These are phyloP conservation scores for Xenopus laevis DNA, from an alignment of 2,113 vertebrate species.

Conservation along the genomic window DNA sequence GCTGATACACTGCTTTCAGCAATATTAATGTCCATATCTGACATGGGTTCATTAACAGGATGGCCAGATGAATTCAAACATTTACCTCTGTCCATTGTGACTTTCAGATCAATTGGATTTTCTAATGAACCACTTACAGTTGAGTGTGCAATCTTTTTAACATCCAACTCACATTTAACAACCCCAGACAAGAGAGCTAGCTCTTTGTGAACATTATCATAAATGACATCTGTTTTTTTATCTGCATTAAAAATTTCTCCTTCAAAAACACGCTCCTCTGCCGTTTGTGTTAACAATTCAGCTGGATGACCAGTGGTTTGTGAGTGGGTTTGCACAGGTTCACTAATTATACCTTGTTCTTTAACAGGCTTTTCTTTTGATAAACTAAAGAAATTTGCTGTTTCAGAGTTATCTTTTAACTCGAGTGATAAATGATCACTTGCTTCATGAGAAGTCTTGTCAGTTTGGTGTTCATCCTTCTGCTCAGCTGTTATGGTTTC, in stretches of 20 bases:
- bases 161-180: conserved; percentile 32
- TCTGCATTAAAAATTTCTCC: conserved; percentile 46
- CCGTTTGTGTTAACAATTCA: neutral
- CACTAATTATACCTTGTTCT: neutral
- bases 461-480: conserved; percentile 44
- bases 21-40: conserved; percentile 50
- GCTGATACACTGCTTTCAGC: conserved; percentile 51
- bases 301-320: neutral
- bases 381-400: conserved; percentile 4
- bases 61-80: too few relatives aligned
- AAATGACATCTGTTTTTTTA: conserved; percentile 48
- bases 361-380: neutral
- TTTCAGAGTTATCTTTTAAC: neutral
- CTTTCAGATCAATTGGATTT: conserved; percentile 36
- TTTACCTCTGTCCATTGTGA: neutral
- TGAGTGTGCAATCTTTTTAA: neutral
- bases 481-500: conserved; percentile 49
- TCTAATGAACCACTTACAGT: conserved; percentile 46
- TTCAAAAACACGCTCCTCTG: neutral
- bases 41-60: neutral
- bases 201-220: conserved; percentile 38
- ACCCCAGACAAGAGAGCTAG: conserved; percentile 36
- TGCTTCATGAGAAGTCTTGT: conserved; percentile 50
- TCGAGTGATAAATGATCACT: conserved; percentile 48
- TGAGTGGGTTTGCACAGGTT: neutral